These are phyloP conservation scores for Drosophila aldrichi DNA, from an alignment of 2,888 invertebrate species.

Conservation along the genomic window DNA sequence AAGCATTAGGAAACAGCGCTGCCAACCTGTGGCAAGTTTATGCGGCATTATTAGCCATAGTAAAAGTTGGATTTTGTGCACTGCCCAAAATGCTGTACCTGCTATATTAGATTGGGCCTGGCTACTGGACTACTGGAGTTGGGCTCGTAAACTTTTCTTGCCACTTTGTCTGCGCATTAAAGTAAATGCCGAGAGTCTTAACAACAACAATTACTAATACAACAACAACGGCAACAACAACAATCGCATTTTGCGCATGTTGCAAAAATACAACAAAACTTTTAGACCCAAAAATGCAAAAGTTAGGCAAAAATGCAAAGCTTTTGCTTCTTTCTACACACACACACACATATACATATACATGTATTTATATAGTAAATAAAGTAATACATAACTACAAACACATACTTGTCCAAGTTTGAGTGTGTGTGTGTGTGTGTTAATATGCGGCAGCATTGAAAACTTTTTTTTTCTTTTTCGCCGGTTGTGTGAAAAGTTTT, in stretches of 20 bases:
- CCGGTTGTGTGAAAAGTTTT: conserved; percentile 58
- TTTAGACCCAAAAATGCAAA: conserved; percentile 54
- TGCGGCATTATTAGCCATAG: conserved; percentile 75
- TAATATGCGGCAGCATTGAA: conserved; percentile 75
- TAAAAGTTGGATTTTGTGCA: conserved; percentile 72
- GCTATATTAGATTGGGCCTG: conserved; percentile 73
- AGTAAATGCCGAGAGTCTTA: conserved; percentile 53
- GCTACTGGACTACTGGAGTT: conserved; percentile 23
- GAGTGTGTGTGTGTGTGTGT: conserved; percentile 27
- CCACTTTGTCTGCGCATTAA: conserved; percentile 72
- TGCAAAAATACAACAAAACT: conserved; percentile 57
- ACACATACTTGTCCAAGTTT: background rate
- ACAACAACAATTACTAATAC: conserved; percentile 28
- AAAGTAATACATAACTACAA: conserved; percentile 18
- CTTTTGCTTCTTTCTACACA: conserved; percentile 34
- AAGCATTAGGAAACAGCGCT: conserved; percentile 9
- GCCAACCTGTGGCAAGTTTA: conserved; percentile 73
- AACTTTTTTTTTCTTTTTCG: conserved; percentile 54
- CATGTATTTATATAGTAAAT: conserved; percentile 27
- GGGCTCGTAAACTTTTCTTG: conserved; percentile 69
- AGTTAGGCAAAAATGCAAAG: conserved; percentile 60
- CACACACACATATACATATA: conserved; percentile 29
- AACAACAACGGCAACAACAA: conserved; percentile 21
- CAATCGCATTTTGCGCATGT: conserved; percentile 35
- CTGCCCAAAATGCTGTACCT: conserved; percentile 54